Conservation (phyloP, 2,888 invertebrate species). For the Sympetrum striolatum region DNA sequence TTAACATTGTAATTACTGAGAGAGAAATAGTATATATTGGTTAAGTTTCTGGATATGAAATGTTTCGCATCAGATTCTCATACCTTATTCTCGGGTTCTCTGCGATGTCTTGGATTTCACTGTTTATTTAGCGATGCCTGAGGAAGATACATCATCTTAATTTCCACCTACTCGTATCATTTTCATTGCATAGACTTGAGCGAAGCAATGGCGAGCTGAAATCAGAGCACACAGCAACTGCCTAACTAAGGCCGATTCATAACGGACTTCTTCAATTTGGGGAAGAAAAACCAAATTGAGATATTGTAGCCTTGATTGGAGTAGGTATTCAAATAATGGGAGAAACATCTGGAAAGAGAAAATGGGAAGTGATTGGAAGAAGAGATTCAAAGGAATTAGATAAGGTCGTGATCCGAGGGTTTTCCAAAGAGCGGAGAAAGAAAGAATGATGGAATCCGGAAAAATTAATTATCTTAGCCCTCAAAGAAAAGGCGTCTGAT, state of each 20-base stretch:
- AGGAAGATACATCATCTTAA: too few relatives aligned
- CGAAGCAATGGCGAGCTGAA: too few relatives aligned
- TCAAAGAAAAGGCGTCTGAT: background rate
- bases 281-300: background rate
- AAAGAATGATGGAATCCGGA: background rate
- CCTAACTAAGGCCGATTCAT: background rate
- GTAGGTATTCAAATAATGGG: background rate
- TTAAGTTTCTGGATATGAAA: too few relatives aligned
- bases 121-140: too few relatives aligned
- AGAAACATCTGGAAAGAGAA: background rate
- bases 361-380: background rate
- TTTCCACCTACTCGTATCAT: too few relatives aligned
- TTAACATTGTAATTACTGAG: too few relatives aligned
- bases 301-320: background rate
- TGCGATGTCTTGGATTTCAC: too few relatives aligned
- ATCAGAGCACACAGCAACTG: background rate
- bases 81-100: too few relatives aligned
- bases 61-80: too few relatives aligned
- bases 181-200: too few relatives aligned
- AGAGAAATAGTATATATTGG: too few relatives aligned
- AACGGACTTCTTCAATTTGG: background rate
- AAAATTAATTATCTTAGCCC: background rate
- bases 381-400: background rate
- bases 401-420: background rate
- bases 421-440: background rate